These are phyloP conservation scores for Blomia tropicalis DNA, from an alignment of 2,888 invertebrate species.

Conservation along the genomic window DNA sequence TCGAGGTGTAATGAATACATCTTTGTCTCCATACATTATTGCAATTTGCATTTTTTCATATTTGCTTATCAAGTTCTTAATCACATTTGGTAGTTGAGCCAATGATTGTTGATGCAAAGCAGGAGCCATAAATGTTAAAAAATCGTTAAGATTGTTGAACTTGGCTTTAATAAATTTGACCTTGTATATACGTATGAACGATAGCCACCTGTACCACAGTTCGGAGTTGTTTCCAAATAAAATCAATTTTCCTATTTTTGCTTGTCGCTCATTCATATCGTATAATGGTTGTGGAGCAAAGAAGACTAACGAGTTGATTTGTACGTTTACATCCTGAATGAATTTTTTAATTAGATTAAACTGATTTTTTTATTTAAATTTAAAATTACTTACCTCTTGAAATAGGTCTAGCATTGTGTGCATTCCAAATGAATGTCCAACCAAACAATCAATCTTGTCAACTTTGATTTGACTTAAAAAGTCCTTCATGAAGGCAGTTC, in stretches of 20 bases:
- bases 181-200: not conserved
- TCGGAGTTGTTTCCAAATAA: not conserved
- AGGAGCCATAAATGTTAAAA: not conserved
- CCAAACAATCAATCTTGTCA: not conserved
- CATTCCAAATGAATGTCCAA: not conserved
- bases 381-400: not conserved
- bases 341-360: no score
- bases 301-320: not conserved
- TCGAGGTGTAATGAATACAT: not conserved
- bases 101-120: not conserved
- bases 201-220: not conserved
- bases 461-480: not conserved
- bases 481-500: not conserved
- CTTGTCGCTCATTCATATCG: not conserved
- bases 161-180: not conserved
- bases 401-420: not conserved
- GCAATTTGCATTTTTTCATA: not conserved
- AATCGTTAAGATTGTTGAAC: constrained; percentile 2
- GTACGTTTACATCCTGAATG: not conserved
- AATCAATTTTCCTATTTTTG: not conserved
- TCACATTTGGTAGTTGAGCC: not conserved
- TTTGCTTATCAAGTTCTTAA: not conserved
- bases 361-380: no score
- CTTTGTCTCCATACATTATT: not conserved
- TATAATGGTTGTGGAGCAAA: not conserved